These are phyloP conservation scores for Myanophis thanlyinensis DNA, from an alignment of 2,113 vertebrate species.

Conservation along the genomic window DNA sequence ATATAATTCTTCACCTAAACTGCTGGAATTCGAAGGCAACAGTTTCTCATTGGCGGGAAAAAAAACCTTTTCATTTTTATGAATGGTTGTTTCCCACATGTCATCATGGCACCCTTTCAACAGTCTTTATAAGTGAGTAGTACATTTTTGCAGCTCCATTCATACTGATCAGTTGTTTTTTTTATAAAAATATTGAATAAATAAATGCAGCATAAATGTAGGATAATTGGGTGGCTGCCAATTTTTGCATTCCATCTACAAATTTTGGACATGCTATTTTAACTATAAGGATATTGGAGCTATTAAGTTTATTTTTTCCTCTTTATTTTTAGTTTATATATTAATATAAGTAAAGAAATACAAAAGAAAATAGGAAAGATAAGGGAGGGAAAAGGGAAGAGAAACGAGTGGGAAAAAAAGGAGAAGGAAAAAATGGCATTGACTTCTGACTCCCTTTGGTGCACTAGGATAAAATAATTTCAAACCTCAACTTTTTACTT, in stretches of 20 bases:
- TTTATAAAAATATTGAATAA: not conserved
- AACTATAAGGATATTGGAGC: too few relatives aligned
- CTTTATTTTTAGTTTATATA: too few relatives aligned
- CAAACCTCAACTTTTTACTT: too few relatives aligned
- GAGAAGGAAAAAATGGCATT: too few relatives aligned
- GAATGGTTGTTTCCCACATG: not conserved
- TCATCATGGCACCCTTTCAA: not conserved
- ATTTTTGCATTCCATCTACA: not conserved
- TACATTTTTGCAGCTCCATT: not conserved
- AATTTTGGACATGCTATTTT: too few relatives aligned
- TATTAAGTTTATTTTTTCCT: too few relatives aligned
- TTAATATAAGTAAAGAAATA: too few relatives aligned
- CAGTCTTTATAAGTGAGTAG: not conserved
- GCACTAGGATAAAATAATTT: too few relatives aligned
- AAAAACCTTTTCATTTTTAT: not conserved
- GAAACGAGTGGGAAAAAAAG: too few relatives aligned
- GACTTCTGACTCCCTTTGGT: too few relatives aligned
- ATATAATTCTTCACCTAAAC: not conserved
- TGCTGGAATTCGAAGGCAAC: not conserved
- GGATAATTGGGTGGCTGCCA: not conserved
- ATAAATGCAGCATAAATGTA: not conserved
- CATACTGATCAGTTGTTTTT: not conserved
- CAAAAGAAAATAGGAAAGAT: too few relatives aligned
- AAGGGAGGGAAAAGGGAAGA: too few relatives aligned
- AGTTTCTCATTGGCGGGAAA: not conserved